Conservation (phyloP, 2,888 invertebrate species). For the Tetanocera ferruginea region DNA sequence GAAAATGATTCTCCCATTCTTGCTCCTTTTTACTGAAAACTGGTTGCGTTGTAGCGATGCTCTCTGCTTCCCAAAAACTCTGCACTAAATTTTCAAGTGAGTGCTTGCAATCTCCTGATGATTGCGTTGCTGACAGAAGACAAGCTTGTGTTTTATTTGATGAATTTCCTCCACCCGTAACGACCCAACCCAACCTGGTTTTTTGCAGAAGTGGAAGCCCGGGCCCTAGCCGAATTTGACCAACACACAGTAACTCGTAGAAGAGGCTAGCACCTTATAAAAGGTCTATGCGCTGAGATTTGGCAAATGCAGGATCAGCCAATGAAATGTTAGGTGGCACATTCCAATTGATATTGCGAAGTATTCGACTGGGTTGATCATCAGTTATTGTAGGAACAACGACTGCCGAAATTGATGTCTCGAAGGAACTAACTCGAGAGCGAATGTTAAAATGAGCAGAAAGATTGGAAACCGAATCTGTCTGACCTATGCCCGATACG, state of each 20-base stretch:
- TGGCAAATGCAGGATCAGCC: constrained; percentile 46
- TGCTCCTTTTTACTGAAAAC: constrained; percentile 8
- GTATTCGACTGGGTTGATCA: constrained; percentile 43
- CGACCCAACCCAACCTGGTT: constrained; percentile 49
- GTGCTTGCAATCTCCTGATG: neutral
- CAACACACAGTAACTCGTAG: constrained; percentile 47
- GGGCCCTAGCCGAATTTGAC: constrained; percentile 42
- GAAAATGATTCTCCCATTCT: constrained; percentile 40
- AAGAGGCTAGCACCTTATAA: constrained; percentile 49
- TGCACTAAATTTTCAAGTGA: constrained; percentile 30
- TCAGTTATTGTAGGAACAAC: constrained; percentile 47
- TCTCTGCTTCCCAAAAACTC: constrained; percentile 44
- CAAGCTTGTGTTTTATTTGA: neutral
- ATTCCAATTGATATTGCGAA: constrained; percentile 36
- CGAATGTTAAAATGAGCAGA: constrained; percentile 16
- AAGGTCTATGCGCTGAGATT: constrained; percentile 43
- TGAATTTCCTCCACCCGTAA: constrained; percentile 38
- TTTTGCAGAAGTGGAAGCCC: constrained; percentile 45
- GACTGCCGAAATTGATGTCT: constrained; percentile 39
- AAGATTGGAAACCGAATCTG: constrained; percentile 24
- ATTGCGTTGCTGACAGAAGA: neutral
- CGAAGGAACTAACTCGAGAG: constrained; percentile 1
- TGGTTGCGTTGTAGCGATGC: neutral
- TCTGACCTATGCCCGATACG: constrained; percentile 41
- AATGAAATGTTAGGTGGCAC: constrained; percentile 45